These are phyloP conservation scores for Panthera tigris DNA, from an alignment of 2,113 vertebrate species.

Conservation along the genomic window DNA sequence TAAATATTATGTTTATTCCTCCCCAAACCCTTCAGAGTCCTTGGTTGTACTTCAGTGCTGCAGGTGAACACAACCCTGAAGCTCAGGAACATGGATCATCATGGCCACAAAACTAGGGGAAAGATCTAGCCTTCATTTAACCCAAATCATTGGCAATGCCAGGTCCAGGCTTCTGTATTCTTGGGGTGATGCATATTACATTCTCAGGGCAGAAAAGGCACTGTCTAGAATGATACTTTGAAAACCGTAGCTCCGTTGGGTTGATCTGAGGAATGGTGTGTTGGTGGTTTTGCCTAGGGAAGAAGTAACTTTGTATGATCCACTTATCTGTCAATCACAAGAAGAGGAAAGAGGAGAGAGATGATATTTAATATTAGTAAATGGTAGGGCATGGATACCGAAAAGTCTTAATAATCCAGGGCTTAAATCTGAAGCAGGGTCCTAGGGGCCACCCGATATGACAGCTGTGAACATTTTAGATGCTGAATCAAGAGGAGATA, in stretches of 20 bases:
- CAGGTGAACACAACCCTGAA: neutral
- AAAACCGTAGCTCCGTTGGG: neutral
- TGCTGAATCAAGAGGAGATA: neutral
- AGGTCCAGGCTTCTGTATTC: neutral
- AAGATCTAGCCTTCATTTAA: neutral
- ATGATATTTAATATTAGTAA: neutral
- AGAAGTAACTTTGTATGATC: neutral
- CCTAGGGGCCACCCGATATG: neutral
- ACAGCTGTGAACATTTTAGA: neutral
- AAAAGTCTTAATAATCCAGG: neutral
- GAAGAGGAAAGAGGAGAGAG: neutral
- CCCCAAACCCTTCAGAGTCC: neutral
- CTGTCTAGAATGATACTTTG: neutral
- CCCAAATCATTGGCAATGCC: neutral
- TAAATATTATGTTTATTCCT: neutral
- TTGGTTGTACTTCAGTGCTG: neutral
- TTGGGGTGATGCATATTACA: neutral
- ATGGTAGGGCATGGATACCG: too few relatives aligned
- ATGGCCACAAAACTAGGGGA: neutral
- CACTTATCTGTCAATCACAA: neutral
- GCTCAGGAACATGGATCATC: neutral
- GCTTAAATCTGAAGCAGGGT: neutral
- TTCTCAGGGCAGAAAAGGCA: neutral
- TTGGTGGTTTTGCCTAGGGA: neutral
- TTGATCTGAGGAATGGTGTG: neutral